Evolutionary conservation across 2,888 invertebrate genomes (phyloP).

Genomic region (Crioceris asparagi): DNA sequence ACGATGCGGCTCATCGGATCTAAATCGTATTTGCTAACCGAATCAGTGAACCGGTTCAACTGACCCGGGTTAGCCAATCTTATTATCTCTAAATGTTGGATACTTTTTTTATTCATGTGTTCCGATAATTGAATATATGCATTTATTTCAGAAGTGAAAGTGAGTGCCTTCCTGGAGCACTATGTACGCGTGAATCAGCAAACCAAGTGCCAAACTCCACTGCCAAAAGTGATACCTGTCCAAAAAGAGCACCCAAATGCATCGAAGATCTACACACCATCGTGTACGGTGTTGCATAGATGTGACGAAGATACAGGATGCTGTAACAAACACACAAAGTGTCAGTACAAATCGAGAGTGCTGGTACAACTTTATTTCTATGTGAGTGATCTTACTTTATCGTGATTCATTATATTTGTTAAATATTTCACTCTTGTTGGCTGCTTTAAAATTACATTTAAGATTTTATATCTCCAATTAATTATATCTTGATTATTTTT

Average conservation of each 20-base stretch:
- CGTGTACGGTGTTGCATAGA: constrained; percentile 75
- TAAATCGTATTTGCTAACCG: no score
- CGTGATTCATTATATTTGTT: not conserved
- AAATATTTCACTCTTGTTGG: no score
- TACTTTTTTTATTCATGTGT: constrained; percentile 9
- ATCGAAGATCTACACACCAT: constrained; percentile 67
- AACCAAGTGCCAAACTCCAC: constrained; percentile 58
- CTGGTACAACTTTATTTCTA: constrained; percentile 67
- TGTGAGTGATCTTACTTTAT: constrained; percentile 49
- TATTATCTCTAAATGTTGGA: no score
- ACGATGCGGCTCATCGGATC: no score
- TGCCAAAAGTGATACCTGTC: constrained; percentile 64
- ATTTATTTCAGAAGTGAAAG: constrained; percentile 28
- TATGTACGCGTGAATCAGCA: constrained; percentile 34
- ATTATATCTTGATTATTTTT: no score
- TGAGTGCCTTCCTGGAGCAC: constrained; percentile 31
- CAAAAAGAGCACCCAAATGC: constrained; percentile 59
- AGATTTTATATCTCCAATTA: no score
- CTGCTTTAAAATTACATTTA: no score
- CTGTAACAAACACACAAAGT: constrained; percentile 64
- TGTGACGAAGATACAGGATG: constrained; percentile 85
- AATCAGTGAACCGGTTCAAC: no score
- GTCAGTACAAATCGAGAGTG: constrained; percentile 64
- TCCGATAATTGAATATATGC: constrained; percentile 1
- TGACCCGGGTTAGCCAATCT: no score